Base-by-base conservation (phyloP, 2,888 invertebrate species). In the Fragum sueziense region DNA sequence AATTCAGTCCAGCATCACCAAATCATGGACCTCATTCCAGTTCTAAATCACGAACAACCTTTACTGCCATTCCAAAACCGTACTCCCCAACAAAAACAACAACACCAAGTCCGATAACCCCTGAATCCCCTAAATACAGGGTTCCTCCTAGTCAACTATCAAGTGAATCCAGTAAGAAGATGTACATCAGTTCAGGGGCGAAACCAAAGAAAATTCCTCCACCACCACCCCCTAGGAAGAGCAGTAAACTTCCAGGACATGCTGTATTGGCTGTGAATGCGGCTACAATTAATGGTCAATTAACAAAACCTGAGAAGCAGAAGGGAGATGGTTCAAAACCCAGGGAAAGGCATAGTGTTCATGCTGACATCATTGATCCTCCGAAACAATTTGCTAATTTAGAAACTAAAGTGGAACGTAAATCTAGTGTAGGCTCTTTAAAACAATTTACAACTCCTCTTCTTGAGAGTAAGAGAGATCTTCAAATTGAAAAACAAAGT, bases 221-320 rank as follows among this genome's bases (percentile, higher is more conserved):
- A 14, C 92, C 92, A 4, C 92, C 92, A 29, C 92, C 92, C 17
- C 92, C 91, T 0, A 80, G 91, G 54, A 91, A 88, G 71, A 90
- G 89, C 65, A 91, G 90, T 78, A 80, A 85, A 51, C 76, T 88
- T 20, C 84, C 88, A 20, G 85, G 85, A 2, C 80, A 76, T 70
- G 84, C 86, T 17, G 81, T 82, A 9, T 57, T 79, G n/a, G 77
- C 83, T 25, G 79, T 84, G 9, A 83, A 80, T 67, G 80, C 79
- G 52, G 81, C 85, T 27, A 84, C 84, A 29, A 41, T 80, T 9
- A 86, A 85, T 76, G 87, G 87, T 57, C 73, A 70, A 7, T 57
- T 81, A 65, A 57, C 71, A 0, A 59, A 47, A 57, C 29, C 57
- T 1, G 71, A 71, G 20, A 51, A 69, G n/a, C 52, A 51, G 25